Evolutionary conservation across 2,797 vertebrate species (phyloP).

Genomic region (Tinamus major): DNA sequence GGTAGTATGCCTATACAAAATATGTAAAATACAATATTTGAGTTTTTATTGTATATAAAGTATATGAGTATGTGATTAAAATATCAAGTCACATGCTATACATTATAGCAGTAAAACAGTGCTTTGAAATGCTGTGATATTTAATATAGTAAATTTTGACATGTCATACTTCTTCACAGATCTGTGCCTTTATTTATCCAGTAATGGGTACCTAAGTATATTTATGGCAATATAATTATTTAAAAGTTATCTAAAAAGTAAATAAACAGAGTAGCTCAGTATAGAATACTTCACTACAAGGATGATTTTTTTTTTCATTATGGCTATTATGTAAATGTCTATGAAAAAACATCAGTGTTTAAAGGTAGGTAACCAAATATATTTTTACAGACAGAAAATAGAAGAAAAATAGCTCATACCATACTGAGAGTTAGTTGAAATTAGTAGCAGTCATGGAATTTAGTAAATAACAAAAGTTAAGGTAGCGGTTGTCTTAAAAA

Average conservation of each 20-base stretch:
- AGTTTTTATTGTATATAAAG: neutral
- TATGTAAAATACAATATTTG: neutral
- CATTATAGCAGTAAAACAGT: neutral
- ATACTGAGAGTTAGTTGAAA: neutral
- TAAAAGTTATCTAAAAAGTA: neutral
- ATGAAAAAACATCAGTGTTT: neutral
- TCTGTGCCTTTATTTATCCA: neutral
- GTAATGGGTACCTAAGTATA: neutral
- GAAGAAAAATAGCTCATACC: neutral
- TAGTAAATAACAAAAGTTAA: neutral
- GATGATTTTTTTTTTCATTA: neutral
- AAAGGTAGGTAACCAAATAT: neutral
- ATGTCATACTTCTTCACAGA: neutral
- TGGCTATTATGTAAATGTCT: neutral
- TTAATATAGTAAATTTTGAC: neutral
- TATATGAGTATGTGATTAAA: neutral
- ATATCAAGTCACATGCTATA: neutral
- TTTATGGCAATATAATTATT: neutral
- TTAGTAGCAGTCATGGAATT: too few species aligned
- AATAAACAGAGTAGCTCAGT: neutral
- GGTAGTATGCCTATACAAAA: neutral
- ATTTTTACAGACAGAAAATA: neutral
- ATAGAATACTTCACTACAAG: neutral
- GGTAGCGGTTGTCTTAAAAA: neutral
- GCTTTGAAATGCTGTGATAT: neutral